Percentiles rank a stretch among this genome's conserved stretches.
Conservation (phyloP, 1,140 invertebrate genomes). For the Danaus plexippus region DNA sequence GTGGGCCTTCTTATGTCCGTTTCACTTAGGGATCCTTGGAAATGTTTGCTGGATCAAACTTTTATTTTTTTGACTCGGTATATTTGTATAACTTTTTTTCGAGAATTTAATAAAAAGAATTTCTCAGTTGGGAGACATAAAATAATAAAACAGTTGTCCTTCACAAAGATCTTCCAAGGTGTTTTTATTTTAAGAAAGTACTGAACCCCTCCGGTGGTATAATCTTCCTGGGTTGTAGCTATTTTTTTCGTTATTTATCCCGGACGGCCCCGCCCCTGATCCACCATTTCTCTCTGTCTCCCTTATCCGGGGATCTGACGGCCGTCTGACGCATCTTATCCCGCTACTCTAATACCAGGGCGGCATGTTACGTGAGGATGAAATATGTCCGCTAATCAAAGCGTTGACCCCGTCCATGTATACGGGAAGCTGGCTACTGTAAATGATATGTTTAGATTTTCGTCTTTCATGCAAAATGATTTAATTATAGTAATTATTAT, state of each 20-base stretch:
- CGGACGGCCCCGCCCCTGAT: constrained; percentile 26
- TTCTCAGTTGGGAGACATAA: too few species aligned
- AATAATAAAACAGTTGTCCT: too few species aligned
- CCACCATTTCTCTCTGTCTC: constrained; percentile 62
- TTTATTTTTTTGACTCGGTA: constrained; percentile 2
- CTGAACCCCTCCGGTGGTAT: not conserved
- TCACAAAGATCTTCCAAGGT: not conserved
- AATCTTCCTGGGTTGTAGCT: constrained; percentile 10
- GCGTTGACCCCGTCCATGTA: not conserved
- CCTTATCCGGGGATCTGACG: constrained; percentile 65
- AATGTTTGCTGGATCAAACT: constrained; percentile 3
- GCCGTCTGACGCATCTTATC: constrained; percentile 54
- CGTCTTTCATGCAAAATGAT: too few species aligned
- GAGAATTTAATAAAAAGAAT: too few species aligned
- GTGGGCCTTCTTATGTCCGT: constrained; percentile 50
- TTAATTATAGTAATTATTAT: too few species aligned
- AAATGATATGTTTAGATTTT: too few species aligned
- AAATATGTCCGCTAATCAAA: constrained; percentile 21
- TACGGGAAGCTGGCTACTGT: too few species aligned
- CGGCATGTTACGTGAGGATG: constrained; percentile 19
- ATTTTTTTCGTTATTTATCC: constrained; percentile 48
- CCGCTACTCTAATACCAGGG: constrained; percentile 36
- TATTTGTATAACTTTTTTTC: too few species aligned
- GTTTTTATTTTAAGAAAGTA: not conserved
- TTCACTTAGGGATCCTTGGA: constrained; percentile 28